Evolutionary conservation across 2,888 invertebrate species (phyloP).

Genomic region (Aporophyla nigra): DNA sequence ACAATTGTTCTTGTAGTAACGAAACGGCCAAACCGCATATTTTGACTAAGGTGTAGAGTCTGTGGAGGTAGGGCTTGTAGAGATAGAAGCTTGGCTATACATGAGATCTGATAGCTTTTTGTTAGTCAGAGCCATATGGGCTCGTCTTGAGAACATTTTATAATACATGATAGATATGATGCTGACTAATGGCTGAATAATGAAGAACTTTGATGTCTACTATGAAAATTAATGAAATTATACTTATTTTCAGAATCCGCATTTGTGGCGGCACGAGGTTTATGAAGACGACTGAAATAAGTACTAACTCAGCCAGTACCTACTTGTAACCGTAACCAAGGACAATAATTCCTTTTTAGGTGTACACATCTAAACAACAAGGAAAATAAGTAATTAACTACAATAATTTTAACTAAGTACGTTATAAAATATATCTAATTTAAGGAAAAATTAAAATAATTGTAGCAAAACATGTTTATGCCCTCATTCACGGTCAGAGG

Average conservation of each 20-base stretch:
- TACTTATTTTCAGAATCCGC: not conserved
- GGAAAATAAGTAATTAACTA: not conserved
- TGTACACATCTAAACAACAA: not conserved
- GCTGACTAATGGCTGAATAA: no score
- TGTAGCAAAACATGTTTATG: not conserved
- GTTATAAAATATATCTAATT: not conserved
- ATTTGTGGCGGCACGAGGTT: not conserved
- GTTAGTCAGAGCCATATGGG: no score
- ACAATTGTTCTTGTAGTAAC: no score
- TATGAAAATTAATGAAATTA: no score
- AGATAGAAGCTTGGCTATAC: no score
- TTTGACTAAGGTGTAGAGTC: no score
- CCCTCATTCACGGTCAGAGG: not conserved
- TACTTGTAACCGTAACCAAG: not conserved
- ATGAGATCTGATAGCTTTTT: no score
- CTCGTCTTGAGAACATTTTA: no score
- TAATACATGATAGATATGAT: no score
- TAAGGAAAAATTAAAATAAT: not conserved
- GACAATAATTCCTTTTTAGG: not conserved
- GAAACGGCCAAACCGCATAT: no score
- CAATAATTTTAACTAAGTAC: not conserved
- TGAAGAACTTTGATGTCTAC: no score
- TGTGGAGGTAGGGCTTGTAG: no score
- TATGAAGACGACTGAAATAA: not conserved
- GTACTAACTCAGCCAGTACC: not conserved